Conservation (phyloP, 1,140 invertebrate genomes). For the Berghia stephanieae region DNA sequence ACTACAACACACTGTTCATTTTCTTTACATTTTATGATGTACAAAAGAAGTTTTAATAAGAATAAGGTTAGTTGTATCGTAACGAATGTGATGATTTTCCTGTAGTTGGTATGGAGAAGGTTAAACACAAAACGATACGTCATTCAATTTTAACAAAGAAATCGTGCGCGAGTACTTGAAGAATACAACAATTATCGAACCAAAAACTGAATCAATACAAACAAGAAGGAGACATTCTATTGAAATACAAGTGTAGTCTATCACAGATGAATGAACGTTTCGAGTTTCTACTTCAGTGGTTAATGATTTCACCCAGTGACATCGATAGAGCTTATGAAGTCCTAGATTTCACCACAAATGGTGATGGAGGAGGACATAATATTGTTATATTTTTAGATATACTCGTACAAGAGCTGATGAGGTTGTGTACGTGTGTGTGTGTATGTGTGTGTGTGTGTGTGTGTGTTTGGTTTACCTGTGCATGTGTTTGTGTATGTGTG, state of each 20-base stretch:
- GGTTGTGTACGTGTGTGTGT: constrained; percentile 20
- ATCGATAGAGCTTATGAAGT: not conserved
- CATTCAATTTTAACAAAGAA: too few relatives aligned
- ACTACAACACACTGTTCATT: too few relatives aligned
- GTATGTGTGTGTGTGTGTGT: constrained; percentile 3
- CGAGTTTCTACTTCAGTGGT: not conserved
- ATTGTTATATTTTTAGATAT: not conserved
- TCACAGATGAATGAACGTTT: not conserved
- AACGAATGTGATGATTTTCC: too few relatives aligned
- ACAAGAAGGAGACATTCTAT: too few relatives aligned
- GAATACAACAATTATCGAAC: too few relatives aligned
- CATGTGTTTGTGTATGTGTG: constrained; percentile 21
- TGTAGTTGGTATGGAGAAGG: too few relatives aligned
- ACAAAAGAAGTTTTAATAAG: too few relatives aligned
- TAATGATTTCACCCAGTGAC: not conserved
- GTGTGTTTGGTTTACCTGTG: constrained; percentile 5
- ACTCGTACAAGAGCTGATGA: not conserved
- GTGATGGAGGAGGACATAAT: not conserved
- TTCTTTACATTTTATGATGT: too few relatives aligned
- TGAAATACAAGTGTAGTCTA: not conserved
- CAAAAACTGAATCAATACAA: too few relatives aligned
- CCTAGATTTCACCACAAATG: not conserved
- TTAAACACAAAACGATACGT: too few relatives aligned
- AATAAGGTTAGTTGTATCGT: too few relatives aligned
- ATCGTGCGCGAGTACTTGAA: too few relatives aligned